phyloP scores from a whole-genome alignment of 2,888 invertebrate species.

The Elmis aenea region DNA sequence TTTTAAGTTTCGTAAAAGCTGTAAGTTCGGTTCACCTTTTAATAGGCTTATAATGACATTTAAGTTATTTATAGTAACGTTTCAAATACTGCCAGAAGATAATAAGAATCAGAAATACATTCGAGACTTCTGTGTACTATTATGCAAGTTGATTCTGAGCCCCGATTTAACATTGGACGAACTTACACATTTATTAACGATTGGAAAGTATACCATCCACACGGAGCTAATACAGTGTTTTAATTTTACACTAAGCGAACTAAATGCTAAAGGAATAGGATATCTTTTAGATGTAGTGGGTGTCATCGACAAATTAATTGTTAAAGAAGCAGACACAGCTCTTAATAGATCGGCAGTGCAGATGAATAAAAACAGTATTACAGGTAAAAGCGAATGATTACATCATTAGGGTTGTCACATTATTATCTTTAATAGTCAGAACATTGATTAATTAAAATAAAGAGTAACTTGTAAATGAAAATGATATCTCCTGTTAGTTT shows the following conservation, averaged over 20 bases:
- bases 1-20: constrained; percentile 56
- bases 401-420: too few relatives aligned
- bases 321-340: constrained; percentile 19
- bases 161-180: constrained; percentile 72
- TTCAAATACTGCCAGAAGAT: too few relatives aligned
- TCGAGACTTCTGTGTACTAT: constrained; percentile 74
- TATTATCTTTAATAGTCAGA: too few relatives aligned
- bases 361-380: constrained; percentile 62
- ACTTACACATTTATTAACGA: constrained; percentile 59
- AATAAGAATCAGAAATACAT: constrained; percentile 38
- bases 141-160: constrained; percentile 75
- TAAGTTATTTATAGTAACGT: too few relatives aligned
- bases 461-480: too few relatives aligned
- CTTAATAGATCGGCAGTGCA: constrained; percentile 9
- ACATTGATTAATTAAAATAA: too few relatives aligned
- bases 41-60: too few relatives aligned
- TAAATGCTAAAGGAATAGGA: constrained; percentile 53
- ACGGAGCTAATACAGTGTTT: constrained; percentile 56
- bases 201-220: constrained; percentile 55
- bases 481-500: too few relatives aligned
- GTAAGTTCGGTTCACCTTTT: constrained; percentile 39
- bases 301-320: constrained; percentile 23
- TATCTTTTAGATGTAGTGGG: constrained; percentile 39
- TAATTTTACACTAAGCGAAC: constrained; percentile 53
- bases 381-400: too few relatives aligned